Evolutionary conservation across 1,140 invertebrate species (phyloP).

Genomic region (Drosophila arizonae): DNA sequence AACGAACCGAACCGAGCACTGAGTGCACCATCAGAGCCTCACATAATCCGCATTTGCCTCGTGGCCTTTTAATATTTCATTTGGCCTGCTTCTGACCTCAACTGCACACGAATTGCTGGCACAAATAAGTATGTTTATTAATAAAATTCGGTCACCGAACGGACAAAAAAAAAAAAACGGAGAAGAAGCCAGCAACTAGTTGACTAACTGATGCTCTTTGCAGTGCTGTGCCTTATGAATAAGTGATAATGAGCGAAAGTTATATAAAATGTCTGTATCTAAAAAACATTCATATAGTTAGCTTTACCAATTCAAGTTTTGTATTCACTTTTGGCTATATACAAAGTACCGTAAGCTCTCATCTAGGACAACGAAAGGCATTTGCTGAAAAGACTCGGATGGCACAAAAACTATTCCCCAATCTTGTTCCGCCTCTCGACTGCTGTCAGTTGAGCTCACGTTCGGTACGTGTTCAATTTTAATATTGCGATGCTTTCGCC

Average conservation of each 20-base stretch:
- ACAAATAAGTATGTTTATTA: conserved; percentile 59
- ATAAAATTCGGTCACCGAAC: conserved; percentile 52
- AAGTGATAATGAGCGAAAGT: no score
- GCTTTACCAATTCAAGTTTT: background rate
- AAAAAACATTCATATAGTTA: background rate
- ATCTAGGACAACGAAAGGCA: background rate
- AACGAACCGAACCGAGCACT: conserved; percentile 52
- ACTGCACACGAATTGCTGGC: conserved; percentile 23
- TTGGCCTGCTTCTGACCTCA: conserved; percentile 15
- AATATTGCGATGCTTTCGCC: conserved; percentile 53
- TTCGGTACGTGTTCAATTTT: conserved; percentile 64
- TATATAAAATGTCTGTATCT: no score
- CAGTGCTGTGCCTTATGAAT: background rate
- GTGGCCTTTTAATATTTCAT: conserved; percentile 74
- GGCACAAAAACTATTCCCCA: conserved; percentile 46
- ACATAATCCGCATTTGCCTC: conserved; percentile 60
- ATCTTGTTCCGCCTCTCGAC: conserved; percentile 17
- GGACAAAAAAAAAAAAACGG: background rate
- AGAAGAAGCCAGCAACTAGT: background rate
- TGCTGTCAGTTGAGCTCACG: conserved; percentile 45
- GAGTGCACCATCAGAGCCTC: conserved; percentile 30
- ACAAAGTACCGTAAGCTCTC: background rate
- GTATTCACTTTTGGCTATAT: background rate
- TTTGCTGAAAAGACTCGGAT: conserved; percentile 15
- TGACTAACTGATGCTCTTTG: background rate